Evolutionary conservation across 2,113 vertebrate species (phyloP).

Genomic region (Sclerurus mexicanus): DNA sequence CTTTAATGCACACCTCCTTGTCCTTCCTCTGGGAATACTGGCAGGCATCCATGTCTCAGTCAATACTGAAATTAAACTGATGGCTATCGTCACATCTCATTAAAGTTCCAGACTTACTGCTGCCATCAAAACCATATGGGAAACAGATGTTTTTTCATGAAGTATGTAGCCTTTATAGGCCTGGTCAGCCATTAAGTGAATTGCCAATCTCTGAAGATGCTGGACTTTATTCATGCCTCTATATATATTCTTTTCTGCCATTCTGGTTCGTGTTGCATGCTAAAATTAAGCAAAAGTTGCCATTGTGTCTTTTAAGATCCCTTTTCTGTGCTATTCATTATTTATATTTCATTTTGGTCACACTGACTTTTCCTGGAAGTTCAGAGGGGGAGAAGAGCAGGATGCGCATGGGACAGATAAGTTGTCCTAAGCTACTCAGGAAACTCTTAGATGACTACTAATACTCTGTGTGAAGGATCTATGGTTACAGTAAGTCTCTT

Average conservation of each 20-base stretch:
- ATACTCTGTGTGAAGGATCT: not conserved
- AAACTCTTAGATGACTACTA: not conserved
- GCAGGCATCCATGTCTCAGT: not conserved
- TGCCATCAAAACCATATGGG: not conserved
- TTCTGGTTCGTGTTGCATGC: not conserved
- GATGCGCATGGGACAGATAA: not conserved
- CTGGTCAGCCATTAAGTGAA: not conserved
- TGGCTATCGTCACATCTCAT: not conserved
- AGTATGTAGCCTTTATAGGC: not conserved
- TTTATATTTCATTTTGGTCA: not conserved
- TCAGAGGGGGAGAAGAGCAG: not conserved
- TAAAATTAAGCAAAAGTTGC: not conserved
- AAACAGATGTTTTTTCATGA: not conserved
- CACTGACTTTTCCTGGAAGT: not conserved
- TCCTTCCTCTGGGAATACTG: not conserved
- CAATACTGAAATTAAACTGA: not conserved
- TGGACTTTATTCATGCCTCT: not conserved
- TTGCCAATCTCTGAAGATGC: not conserved
- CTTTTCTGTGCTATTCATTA: not conserved
- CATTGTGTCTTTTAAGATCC: not conserved
- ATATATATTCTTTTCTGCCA: not conserved
- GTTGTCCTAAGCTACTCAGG: not conserved
- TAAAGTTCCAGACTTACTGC: not conserved
- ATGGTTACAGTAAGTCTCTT: not conserved
- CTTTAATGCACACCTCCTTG: not conserved